phyloP scores from a whole-genome alignment of 2,113 vertebrate species.

The Grus americana region DNA sequence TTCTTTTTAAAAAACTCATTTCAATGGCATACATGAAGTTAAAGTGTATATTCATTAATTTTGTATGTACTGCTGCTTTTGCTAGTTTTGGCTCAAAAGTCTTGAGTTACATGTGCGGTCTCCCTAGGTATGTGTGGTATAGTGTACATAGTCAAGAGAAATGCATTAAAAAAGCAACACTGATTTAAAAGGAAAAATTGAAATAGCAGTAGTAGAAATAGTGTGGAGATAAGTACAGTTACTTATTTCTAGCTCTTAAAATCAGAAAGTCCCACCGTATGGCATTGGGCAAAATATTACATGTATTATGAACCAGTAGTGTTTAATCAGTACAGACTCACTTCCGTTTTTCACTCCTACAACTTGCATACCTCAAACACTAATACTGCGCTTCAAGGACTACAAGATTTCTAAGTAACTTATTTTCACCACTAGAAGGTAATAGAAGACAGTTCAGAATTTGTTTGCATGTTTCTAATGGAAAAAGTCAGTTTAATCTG shows the following conservation, averaged over 20 bases:
- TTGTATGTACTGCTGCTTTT: not conserved
- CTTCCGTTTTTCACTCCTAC: not conserved
- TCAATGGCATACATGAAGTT: not conserved
- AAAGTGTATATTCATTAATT: not conserved
- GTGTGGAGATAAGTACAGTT: not conserved
- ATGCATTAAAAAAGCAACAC: not conserved
- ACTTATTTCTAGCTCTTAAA: not conserved
- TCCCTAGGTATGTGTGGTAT: not conserved
- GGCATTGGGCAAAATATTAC: not conserved
- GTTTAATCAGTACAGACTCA: not conserved
- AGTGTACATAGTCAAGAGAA: not conserved
- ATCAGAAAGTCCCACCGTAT: not conserved
- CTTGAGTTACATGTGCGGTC: fast-evolving
- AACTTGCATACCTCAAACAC: not conserved
- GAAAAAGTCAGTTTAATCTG: not conserved
- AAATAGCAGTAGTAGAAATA: not conserved
- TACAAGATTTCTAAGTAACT: not conserved
- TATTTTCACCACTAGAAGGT: conserved; percentile 42
- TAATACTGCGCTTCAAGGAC: not conserved
- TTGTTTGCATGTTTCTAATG: not conserved
- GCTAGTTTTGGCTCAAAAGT: not conserved
- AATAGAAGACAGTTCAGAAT: conserved; percentile 8
- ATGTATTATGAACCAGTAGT: not conserved
- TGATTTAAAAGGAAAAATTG: not conserved
- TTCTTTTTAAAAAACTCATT: not conserved